Conservation (phyloP, 1,140 invertebrate species). For the Parasteatoda tepidariorum region DNA sequence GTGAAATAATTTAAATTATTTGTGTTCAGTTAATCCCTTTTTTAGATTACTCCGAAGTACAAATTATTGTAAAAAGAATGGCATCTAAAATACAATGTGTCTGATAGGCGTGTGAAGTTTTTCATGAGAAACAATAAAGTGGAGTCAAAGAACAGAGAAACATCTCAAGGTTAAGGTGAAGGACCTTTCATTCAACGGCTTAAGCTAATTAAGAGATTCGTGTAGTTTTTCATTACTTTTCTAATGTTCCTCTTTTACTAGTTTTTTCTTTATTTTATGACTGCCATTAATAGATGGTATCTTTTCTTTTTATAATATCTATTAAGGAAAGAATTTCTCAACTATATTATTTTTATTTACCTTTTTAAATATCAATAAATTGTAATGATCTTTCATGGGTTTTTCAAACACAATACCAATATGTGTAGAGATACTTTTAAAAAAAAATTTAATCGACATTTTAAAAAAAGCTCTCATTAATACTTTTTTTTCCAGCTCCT, state of each 20-base stretch:
- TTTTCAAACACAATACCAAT: no score
- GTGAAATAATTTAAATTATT: no score
- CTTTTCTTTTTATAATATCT: no score
- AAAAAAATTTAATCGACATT: no score
- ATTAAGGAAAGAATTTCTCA: no score
- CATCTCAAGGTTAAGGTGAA: slow-evolving; percentile 58
- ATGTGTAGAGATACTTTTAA: background rate
- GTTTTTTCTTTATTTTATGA: background rate
- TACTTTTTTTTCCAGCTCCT: slow-evolving; percentile 7
- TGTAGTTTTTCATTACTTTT: background rate
- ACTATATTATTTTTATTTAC: no score
- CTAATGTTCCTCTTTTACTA: background rate
- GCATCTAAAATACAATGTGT: slow-evolving; percentile 32
- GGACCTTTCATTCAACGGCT: slow-evolving; percentile 18
- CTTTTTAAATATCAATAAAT: no score
- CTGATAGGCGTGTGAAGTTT: slow-evolving; percentile 45
- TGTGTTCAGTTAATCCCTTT: no score
- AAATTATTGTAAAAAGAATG: slow-evolving; percentile 22
- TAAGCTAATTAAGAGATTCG: background rate
- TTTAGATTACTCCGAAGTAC: no score
- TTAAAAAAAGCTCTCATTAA: no score
- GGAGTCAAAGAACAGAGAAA: slow-evolving; percentile 58
- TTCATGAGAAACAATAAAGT: slow-evolving; percentile 39
- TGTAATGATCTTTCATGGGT: no score
- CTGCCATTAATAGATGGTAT: no score